A percentile compares a stretch with the other conserved stretches of the same genome.
phyloP scores from a whole-genome alignment of 64 coral and sea anemone species.

The Pocillopora damicornis region DNA sequence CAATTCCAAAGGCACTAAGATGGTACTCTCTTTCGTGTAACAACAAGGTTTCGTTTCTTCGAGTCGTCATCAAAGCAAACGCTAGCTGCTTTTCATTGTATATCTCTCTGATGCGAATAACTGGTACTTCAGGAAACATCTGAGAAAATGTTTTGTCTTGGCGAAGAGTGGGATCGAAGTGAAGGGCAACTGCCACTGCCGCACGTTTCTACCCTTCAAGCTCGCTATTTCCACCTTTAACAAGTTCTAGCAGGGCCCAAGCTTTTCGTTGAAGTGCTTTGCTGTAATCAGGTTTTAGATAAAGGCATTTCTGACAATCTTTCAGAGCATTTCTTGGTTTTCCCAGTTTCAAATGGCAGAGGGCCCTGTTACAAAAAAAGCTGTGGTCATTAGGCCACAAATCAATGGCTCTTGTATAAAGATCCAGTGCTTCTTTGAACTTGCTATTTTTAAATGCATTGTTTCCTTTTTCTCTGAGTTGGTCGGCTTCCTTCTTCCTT shows the following conservation, averaged over 20 bases:
- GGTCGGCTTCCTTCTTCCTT: neutral
- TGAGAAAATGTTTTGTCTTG: neutral
- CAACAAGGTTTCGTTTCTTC: neutral
- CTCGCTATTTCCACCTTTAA: neutral
- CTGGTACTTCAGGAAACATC: conserved; percentile 43
- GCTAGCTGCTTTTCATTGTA: conserved; percentile 10
- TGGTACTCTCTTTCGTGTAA: conserved; percentile 36
- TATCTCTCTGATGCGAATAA: conserved; percentile 3
- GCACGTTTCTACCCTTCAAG: conserved; percentile 15
- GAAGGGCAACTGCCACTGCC: conserved; percentile 39
- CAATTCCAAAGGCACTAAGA: neutral
- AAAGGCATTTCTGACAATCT: conserved; percentile 54
- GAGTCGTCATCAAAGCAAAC: neutral
- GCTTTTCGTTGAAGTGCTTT: conserved; percentile 55
- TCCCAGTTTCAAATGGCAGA: conserved; percentile 36
- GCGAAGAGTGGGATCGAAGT: conserved; percentile 33
- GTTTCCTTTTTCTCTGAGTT: conserved; percentile 60
- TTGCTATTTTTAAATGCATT: conserved; percentile 24
- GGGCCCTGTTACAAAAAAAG: conserved; percentile 46
- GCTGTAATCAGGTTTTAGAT: conserved; percentile 21
- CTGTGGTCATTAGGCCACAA: conserved; percentile 28
- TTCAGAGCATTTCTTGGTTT: conserved; percentile 24
- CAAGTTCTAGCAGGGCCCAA: conserved; percentile 62
- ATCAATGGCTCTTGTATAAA: conserved; percentile 51
- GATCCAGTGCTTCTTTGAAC: conserved; percentile 23